phyloP scores from a whole-genome alignment of 2,113 vertebrate species.

The Coracopsis vasa region DNA sequence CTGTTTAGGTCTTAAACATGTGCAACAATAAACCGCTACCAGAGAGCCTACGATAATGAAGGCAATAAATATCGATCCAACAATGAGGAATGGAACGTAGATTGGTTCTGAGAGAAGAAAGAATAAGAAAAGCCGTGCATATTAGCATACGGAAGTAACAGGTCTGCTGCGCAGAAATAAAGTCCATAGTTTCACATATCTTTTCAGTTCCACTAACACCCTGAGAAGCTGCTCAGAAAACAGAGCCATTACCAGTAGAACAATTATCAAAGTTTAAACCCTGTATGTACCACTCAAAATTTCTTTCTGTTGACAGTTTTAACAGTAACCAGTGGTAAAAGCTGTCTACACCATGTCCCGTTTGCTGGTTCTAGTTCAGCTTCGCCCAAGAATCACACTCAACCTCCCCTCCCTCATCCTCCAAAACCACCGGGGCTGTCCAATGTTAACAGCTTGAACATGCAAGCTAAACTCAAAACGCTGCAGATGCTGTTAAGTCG shows the following conservation, averaged over 20 bases:
- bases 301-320: background rate
- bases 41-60: slow-evolving; percentile 93
- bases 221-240: background rate
- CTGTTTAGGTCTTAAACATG: slow-evolving; percentile 93
- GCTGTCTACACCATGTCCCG: fast-evolving
- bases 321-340: background rate
- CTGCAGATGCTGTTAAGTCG: background rate
- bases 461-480: background rate
- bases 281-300: fast-evolving
- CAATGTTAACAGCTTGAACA: background rate
- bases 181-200: background rate
- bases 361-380: background rate
- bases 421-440: background rate
- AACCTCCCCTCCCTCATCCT: background rate
- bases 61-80: slow-evolving; percentile 95
- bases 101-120: slow-evolving; percentile 80
- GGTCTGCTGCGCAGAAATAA: background rate
- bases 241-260: background rate
- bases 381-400: background rate
- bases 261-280: background rate
- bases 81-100: slow-evolving; percentile 96
- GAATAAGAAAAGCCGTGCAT: background rate
- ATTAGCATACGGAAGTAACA: background rate
- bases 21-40: slow-evolving; percentile 96
- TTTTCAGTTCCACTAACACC: background rate